Evolutionary conservation across 2,113 vertebrate genomes (phyloP).

Genomic region (Aspiorhynchus laticeps): DNA sequence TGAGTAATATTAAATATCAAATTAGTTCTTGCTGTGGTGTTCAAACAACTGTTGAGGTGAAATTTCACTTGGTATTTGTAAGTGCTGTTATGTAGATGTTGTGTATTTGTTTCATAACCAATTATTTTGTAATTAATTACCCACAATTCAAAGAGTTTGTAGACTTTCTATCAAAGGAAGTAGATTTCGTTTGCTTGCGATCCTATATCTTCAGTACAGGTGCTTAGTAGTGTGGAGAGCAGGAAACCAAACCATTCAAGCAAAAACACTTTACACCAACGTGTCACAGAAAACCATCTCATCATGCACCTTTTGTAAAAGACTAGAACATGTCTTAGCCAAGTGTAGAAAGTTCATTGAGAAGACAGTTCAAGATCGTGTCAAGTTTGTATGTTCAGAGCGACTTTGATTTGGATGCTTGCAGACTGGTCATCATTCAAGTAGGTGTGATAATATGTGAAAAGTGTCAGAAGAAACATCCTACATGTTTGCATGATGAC

Average conservation of each 20-base stretch:
- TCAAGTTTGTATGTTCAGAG: slow-evolving; percentile 41
- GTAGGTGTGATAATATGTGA: slow-evolving; percentile 35
- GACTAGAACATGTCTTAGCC: slow-evolving; percentile 27
- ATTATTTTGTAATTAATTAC: too few species aligned
- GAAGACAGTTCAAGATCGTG: slow-evolving; percentile 38
- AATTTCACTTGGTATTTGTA: too few species aligned
- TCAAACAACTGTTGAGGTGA: too few species aligned
- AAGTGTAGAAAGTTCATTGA: slow-evolving; percentile 40
- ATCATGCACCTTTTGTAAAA: slow-evolving; percentile 43
- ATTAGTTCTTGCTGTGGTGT: too few species aligned
- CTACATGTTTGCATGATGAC: slow-evolving; percentile 39
- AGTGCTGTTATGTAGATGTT: too few species aligned
- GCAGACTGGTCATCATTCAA: slow-evolving; percentile 32
- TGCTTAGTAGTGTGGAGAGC: too few species aligned
- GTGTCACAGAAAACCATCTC: neutral
- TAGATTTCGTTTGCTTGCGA: too few species aligned
- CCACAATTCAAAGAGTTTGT: slow-evolving; percentile 37
- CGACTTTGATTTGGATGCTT: slow-evolving; percentile 52
- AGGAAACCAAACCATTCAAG: too few species aligned
- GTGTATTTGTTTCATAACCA: too few species aligned
- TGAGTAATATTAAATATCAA: too few species aligned
- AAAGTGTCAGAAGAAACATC: slow-evolving; percentile 44
- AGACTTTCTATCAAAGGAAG: slow-evolving; percentile 22
- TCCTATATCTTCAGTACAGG: too few species aligned
- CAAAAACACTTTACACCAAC: too few species aligned